phyloP scores from a whole-genome alignment of 2,113 vertebrate genomes.

The Xenus cinereus region DNA sequence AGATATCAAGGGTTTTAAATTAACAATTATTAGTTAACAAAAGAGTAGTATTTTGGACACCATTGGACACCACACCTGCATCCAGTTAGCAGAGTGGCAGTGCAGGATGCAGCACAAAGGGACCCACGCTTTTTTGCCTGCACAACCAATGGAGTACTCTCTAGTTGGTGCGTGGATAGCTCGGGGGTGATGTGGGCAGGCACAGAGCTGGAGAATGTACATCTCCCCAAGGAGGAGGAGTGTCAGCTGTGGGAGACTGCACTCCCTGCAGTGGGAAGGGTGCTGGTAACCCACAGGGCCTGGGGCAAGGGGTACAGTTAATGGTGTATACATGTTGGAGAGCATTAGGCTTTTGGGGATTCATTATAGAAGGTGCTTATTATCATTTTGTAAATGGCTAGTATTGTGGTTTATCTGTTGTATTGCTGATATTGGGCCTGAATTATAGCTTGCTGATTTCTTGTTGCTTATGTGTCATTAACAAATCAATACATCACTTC shows the following conservation, averaged over 20 bases:
- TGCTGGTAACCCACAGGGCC: neutral
- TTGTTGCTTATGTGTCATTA: neutral
- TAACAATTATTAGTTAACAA: neutral
- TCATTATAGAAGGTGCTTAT: neutral
- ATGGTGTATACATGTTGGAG: neutral
- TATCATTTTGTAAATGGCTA: neutral
- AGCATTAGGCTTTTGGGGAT: neutral
- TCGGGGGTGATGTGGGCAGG: neutral
- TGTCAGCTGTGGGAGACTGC: neutral
- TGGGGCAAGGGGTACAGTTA: no score
- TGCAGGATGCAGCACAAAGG: rapidly evolving
- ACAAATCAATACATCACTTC: neutral
- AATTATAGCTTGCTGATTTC: neutral
- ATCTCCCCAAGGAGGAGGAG: neutral
- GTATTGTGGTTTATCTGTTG: neutral
- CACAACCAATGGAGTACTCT: rapidly evolving
- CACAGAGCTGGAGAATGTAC: neutral
- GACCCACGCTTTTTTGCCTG: neutral
- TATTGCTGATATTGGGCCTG: neutral
- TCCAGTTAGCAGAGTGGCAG: rapidly evolving
- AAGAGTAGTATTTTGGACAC: neutral
- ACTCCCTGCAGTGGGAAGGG: neutral
- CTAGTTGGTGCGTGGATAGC: neutral
- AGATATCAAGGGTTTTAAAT: neutral
- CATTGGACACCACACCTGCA: neutral